Conservation (phyloP, 1,140 invertebrate species). For the Orussus abietinus region DNA sequence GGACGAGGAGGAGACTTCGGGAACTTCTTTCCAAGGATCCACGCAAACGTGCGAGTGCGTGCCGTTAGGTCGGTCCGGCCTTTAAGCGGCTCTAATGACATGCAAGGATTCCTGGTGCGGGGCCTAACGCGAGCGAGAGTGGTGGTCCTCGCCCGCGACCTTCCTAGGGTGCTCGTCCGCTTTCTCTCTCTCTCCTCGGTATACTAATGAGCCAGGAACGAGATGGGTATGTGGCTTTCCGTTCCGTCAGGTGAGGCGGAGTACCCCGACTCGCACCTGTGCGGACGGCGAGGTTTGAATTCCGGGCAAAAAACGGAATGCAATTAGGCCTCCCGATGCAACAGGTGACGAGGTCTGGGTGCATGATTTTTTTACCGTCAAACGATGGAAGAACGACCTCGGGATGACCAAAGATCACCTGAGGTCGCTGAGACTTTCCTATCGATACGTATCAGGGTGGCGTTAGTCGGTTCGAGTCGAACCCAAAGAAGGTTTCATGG, state of each 20-base stretch:
- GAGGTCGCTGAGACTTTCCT: no score
- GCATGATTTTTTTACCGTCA: no score
- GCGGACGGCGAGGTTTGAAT: no score
- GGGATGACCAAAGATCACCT: no score
- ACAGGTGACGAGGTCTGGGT: no score
- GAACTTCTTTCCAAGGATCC: conserved; percentile 24
- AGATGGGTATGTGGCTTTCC: conserved; percentile 50
- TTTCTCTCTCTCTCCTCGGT: conserved; percentile 48
- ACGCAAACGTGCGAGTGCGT: conserved; percentile 17
- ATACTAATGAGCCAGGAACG: conserved; percentile 52
- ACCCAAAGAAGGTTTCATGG: no score
- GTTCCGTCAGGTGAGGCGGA: conserved; percentile 49
- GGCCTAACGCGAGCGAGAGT: conserved; percentile 31
- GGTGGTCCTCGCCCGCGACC: background rate
- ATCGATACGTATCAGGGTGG: no score
- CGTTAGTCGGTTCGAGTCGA: no score
- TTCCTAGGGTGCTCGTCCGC: conserved; percentile 41
- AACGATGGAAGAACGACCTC: no score
- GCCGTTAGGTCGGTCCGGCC: background rate
- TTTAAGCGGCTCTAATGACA: conserved; percentile 43
- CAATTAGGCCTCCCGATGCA: no score
- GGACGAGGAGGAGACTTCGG: conserved; percentile 23
- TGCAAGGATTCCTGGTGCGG: conserved; percentile 43
- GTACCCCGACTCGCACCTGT: no score
- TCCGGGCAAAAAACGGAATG: no score